Percentiles rank a stretch among this genome's conserved stretches.
These are phyloP conservation scores for Lutjanus campechanus DNA, from an alignment of 2,797 vertebrate species.

Conservation along the genomic window DNA sequence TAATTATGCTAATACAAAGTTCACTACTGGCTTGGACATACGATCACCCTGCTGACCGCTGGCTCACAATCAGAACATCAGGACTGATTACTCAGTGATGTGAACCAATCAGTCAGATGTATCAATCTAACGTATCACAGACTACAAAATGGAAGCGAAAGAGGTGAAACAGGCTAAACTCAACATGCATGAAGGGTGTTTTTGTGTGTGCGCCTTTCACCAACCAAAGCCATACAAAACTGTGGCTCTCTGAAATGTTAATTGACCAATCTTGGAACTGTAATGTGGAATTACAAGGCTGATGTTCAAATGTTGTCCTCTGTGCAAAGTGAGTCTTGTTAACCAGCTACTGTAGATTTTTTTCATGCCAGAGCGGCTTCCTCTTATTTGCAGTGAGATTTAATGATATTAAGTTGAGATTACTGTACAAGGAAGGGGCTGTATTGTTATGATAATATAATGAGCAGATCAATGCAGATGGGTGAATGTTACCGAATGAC, in stretches of 20 bases:
- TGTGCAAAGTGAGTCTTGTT: not conserved
- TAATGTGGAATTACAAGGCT: not conserved
- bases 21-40: too few species aligned
- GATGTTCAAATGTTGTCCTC: not conserved
- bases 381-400: not conserved
- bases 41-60: too few species aligned
- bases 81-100: not conserved
- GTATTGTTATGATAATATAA: not conserved
- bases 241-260: not conserved
- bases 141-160: not conserved
- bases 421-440: not conserved
- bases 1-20: too few species aligned
- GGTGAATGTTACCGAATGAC: not conserved
- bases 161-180: not conserved
- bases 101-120: not conserved
- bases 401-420: not conserved
- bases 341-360: not conserved
- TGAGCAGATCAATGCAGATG: constrained; percentile 1
- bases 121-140: not conserved
- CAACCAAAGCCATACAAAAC: not conserved
- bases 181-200: not conserved
- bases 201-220: not conserved
- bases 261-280: not conserved
- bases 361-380: not conserved
- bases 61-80: too few species aligned